Evolutionary conservation across 2,888 invertebrate genomes (phyloP), one percentile per base, ranked within the genome.

Genomic region (Suillia variegata): DNA sequence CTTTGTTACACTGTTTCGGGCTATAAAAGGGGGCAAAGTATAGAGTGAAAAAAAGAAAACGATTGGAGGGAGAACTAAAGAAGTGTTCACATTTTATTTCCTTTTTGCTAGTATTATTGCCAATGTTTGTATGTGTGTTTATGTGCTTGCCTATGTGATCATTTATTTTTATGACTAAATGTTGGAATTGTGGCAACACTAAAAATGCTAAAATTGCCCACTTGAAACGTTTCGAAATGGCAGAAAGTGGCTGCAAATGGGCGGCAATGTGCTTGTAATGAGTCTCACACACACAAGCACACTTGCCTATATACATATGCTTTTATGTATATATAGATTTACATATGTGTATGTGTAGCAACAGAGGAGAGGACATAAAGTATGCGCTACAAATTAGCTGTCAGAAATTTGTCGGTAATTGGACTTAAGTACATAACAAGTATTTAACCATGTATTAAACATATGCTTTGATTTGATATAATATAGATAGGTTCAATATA

Each of bases 141-240:
- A 5, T 17, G 45, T 45, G 45, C 18, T 17, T 45, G 45, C 45
- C 5, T 45, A 5, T 38, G 38, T 38, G 45, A 3, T 20, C 18
- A 45, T 45, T 45, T 18, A 45, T 45, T 45, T 45, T 45, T 45
- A 45, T 45, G 45, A 45, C 45, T 45, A 20, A 45, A 45, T 45
- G 45, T 45, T 18, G 17, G 13, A 45, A 45, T 45, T 45, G 45
- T 45, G 45, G 45, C 45, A 8, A 45, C 45, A 20, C 10, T 45
- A 17, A 17, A 45, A 45, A 17, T 45, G 45, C 20, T 45, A 20
- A 20, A 45, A 45, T 45, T 45, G 45, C 45, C 20, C 13, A 13
- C 45, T 17, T 45, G 38, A 38, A 38, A n/a, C n/a, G n/a, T n/a
- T n/a, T n/a, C n/a, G n/a, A n/a, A n/a, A 38, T 38, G 15, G 38